Evolutionary conservation across 2,113 vertebrate species (phyloP), one percentile per base, ranked within the genome.

Genomic region (Anser cygnoides): DNA sequence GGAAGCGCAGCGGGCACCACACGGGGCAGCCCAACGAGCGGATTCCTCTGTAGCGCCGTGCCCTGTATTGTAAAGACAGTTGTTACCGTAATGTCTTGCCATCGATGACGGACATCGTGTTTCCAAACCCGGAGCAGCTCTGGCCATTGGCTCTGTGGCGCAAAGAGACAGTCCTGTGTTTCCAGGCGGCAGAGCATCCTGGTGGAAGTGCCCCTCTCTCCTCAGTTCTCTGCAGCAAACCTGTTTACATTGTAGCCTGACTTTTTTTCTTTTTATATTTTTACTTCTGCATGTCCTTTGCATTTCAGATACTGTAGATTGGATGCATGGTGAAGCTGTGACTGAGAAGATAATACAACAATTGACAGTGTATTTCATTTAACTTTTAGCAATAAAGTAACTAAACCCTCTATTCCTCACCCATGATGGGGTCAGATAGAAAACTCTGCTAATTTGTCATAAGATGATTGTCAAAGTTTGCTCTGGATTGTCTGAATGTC

Each of bases 241-340:
- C 96, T 96, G 95, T 97, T 98, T 97, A 96, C 98, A 98, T 98
- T 97, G 95, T 97, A 95, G 97, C 97, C 97, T 97, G 96, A 97
- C 93, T 95, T 97, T 88, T 88, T 97, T 97, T 96, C 83, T 92
- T 98, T 98, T 97, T 97, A 97, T 98, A 96, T 97, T 98, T 98
- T 98, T 98, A 98, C 96, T 98, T 99, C 98, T 99, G 99, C 99
- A 99, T 99, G 99, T 99, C 98, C 98, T 98, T 99, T 99, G 99
- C 99, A 99, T 99, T 99, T 99, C 99, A 98, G 98, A 99, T 98
- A 99, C 98, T 98, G 97, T 98, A 98, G 99, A 99, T 97, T 98
- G 99, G 98, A 99, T 99, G 99, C 99, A 99, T 99, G 99, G 99
- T 99, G 98, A 99, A 98, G 98, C 99, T 98, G 99, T 98, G 98